Evolutionary conservation across 2,113 vertebrate species (phyloP).

Genomic region (Rhinopomastus cyanomelas): DNA sequence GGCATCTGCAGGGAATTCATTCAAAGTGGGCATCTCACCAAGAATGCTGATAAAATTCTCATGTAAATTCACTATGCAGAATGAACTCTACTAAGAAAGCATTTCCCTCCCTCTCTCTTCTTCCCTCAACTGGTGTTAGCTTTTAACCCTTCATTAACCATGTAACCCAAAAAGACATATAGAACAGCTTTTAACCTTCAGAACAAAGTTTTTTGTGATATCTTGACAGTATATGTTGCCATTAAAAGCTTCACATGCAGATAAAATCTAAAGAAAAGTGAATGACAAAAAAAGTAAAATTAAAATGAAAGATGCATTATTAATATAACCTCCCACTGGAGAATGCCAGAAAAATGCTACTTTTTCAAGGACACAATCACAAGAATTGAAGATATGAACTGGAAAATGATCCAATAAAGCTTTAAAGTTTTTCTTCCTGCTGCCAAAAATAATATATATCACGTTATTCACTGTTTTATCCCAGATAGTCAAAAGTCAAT

Average conservation of each 20-base stretch:
- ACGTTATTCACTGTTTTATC: neutral
- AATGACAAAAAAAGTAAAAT: neutral
- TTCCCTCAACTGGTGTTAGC: neutral
- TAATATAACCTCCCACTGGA: neutral
- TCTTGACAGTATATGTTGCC: neutral
- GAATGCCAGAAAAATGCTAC: neutral
- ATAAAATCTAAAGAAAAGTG: neutral
- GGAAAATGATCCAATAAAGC: neutral
- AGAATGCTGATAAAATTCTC: conserved; percentile 49
- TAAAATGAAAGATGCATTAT: neutral
- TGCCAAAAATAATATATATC: neutral
- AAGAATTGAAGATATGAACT: neutral
- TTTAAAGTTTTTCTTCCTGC: neutral
- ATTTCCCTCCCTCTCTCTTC: neutral
- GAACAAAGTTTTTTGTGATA: neutral
- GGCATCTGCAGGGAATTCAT: neutral
- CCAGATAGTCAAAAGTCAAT: neutral
- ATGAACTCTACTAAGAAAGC: conserved; percentile 1
- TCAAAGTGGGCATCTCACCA: neutral
- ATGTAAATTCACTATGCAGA: conserved; percentile 32
- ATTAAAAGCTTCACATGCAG: neutral
- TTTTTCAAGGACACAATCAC: neutral
- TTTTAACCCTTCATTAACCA: conserved; percentile 32
- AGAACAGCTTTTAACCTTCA: neutral
- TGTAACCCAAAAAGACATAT: neutral